Conservation (phyloP, 2,113 vertebrate genomes). For the Neodontobutis hainanensis region DNA sequence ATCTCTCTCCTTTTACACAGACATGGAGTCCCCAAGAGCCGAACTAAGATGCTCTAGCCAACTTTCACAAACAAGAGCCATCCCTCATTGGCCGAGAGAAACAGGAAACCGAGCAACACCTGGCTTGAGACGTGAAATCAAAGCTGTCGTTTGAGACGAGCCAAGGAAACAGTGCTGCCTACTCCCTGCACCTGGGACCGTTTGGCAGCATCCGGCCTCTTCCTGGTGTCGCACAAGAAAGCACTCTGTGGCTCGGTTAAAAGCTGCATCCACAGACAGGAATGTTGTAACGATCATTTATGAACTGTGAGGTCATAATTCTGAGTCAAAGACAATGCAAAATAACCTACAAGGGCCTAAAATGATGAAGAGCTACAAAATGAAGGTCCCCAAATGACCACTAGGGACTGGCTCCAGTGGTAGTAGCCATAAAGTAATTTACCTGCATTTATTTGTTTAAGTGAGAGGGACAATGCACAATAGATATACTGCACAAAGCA, state of each 20-base stretch:
- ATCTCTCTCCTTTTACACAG: slow-evolving; percentile 47
- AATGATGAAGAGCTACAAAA: no score
- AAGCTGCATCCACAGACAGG: slow-evolving; percentile 41
- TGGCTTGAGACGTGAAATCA: slow-evolving; percentile 71
- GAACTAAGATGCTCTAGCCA: slow-evolving; percentile 30
- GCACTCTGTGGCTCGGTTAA: slow-evolving; percentile 42
- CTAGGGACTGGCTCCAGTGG: no score
- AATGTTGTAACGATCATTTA: slow-evolving; percentile 17
- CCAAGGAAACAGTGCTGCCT: slow-evolving; percentile 33
- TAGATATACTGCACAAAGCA: no score
- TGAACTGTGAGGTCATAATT: slow-evolving; percentile 1
- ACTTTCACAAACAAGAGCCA: slow-evolving; percentile 53
- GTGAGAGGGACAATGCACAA: no score
- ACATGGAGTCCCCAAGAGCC: slow-evolving; percentile 23
- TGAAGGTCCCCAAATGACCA: no score
- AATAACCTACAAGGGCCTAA: no score
- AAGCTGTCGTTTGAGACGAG: slow-evolving; percentile 65
- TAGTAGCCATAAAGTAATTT: no score
- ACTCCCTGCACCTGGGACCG: slow-evolving; percentile 72
- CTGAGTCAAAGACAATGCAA: no score
- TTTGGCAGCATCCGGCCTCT: slow-evolving; percentile 47
- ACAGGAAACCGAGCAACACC: slow-evolving; percentile 68
- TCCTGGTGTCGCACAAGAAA: slow-evolving; percentile 51
- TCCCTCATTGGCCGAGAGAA: slow-evolving; percentile 58
- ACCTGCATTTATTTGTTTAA: no score